Evolutionary conservation across 2,797 vertebrate genomes (phyloP), one percentile per base, ranked within the genome.

Genomic region (Dendrocincla tyrannina): DNA sequence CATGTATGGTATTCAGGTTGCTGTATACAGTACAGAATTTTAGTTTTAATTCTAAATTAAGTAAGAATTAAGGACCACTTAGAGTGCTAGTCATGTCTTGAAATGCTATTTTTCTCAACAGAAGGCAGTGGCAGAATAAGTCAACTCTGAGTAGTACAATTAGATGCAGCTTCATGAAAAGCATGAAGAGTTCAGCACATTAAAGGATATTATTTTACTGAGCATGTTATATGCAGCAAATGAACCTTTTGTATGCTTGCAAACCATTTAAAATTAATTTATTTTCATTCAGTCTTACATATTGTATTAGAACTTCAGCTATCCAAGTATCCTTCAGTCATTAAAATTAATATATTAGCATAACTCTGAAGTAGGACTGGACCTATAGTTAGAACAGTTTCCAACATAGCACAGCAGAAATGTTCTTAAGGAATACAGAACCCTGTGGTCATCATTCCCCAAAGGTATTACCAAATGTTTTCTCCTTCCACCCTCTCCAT

Each of bases 11-110:
- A 93, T 91, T 96, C 94, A 70, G 82, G 66, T 80, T 97, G 91
- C 90, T 87, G 92, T 70, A 95, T 59, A 97, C n/a, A 83, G 55
- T 64, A 93, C 50, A 95, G 91, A 96, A 96, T 75, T 96, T 96
- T 91, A 96, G 97, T 97, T 97, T 97, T 82, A 73, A 68, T 96
- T 97, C 86, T 95, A 95, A 95, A 96, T 97, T 98, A 97, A 97
- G 97, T 97, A 98, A 97, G 89, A 91, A 93, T 97, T 96, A 97
- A 98, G 96, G 95, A 97, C 95, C 92, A 95, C 88, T 97, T 97
- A 82, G 89, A 95, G 81, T 91, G 91, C 97, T 97, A 97, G 95
- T 96, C 93, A 89, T 95, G 80, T 96, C 93, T 95, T 95, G 88
- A 97, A 97, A 97, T 86, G 89, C 78, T 95, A 68, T 88, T 97